Evolutionary conservation across 1,140 invertebrate species (phyloP).

Genomic region (Lordiphosa clarofinis): DNA sequence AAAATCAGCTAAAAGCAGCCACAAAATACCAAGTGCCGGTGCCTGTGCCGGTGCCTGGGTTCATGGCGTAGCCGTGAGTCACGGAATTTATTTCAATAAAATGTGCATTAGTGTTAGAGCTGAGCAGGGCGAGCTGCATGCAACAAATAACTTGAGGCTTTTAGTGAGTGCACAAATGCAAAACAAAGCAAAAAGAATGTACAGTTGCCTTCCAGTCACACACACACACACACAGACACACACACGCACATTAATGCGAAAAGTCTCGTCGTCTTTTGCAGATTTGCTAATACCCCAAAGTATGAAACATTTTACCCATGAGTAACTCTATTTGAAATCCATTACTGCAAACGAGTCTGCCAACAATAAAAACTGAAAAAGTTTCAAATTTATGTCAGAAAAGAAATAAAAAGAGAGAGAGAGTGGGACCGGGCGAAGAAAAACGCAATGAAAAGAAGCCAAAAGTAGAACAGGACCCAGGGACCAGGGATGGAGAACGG

Average conservation of each 20-base stretch:
- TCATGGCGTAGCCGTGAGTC: slow-evolving; percentile 23
- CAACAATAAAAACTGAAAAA: slow-evolving; percentile 75
- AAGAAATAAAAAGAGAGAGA: slow-evolving; percentile 20
- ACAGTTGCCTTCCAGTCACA: slow-evolving; percentile 15
- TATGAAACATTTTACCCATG: slow-evolving; percentile 76
- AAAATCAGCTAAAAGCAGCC: slow-evolving; percentile 76
- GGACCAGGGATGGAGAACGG: no score
- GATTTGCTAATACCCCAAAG: slow-evolving; percentile 75
- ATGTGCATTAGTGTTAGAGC: slow-evolving; percentile 73
- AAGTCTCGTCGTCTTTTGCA: slow-evolving; percentile 43
- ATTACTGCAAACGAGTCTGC: slow-evolving; percentile 75
- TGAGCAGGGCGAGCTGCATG: slow-evolving; percentile 18
- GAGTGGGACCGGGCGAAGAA: slow-evolving; percentile 16
- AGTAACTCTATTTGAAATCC: slow-evolving; percentile 77
- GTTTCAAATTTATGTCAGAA: slow-evolving; percentile 77
- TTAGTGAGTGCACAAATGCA: slow-evolving; percentile 55
- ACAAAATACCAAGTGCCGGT: slow-evolving; percentile 75
- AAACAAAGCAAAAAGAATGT: slow-evolving; percentile 33
- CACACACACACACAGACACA: slow-evolving; percentile 3
- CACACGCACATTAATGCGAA: slow-evolving; percentile 53
- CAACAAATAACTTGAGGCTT: slow-evolving; percentile 76
- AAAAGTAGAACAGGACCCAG: slow-evolving; percentile 55
- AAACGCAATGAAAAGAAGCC: slow-evolving; percentile 59
- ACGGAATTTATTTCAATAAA: slow-evolving; percentile 78
- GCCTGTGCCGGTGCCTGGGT: slow-evolving; percentile 49